phyloP scores from a whole-genome alignment of 2,113 vertebrate species.

The Ploceus nigricollis region DNA sequence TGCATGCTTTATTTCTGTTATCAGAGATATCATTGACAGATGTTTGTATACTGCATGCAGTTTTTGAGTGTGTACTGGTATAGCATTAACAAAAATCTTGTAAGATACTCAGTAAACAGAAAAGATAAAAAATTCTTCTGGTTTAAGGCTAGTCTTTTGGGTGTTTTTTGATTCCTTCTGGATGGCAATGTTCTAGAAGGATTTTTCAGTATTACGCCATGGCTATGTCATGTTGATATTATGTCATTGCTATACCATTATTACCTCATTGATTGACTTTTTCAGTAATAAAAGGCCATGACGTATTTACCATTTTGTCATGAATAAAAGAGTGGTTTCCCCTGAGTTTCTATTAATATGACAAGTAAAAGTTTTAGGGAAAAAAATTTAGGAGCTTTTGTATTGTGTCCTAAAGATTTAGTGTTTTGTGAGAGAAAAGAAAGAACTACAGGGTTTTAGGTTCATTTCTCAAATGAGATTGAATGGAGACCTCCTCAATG shows the following conservation, averaged over 20 bases:
- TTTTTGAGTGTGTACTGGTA: neutral
- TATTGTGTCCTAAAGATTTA: neutral
- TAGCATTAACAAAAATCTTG: neutral
- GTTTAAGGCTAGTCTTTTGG: neutral
- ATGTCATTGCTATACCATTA: neutral
- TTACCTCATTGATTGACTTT: neutral
- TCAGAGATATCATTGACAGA: neutral
- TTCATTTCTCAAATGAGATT: neutral
- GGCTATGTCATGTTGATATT: neutral
- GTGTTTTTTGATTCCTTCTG: neutral
- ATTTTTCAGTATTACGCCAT: neutral
- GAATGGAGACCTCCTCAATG: neutral
- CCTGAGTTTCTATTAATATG: neutral
- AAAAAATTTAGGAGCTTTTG: neutral
- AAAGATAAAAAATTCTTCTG: neutral
- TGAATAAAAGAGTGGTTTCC: neutral
- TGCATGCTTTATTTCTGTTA: neutral
- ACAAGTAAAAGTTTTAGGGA: neutral
- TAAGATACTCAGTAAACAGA: neutral
- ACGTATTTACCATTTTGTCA: neutral
- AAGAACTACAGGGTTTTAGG: neutral
- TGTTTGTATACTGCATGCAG: neutral
- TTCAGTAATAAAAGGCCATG: neutral
- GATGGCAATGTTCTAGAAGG: neutral
- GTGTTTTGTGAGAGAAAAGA: neutral